These are phyloP conservation scores for Dolomedes plantarius DNA, from an alignment of 2,888 invertebrate species.

Conservation along the genomic window DNA sequence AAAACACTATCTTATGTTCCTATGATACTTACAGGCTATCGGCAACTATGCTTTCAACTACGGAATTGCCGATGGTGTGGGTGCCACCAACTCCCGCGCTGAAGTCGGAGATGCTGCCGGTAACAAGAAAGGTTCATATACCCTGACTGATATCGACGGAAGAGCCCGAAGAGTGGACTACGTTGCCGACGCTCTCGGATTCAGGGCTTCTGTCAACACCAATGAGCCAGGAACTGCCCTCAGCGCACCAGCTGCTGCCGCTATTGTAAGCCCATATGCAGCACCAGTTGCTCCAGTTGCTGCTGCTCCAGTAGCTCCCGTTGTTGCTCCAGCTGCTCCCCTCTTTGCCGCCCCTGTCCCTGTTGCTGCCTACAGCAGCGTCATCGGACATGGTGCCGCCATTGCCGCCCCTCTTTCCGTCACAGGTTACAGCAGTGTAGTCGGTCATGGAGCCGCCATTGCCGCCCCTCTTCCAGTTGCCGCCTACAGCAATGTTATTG, in stretches of 20 bases:
- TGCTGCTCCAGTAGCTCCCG: not conserved
- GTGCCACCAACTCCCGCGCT: no score
- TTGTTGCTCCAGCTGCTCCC: not conserved
- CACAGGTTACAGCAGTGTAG: constrained; percentile 19
- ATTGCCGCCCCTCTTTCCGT: not conserved
- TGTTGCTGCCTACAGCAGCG: constrained; percentile 16
- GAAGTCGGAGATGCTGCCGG: constrained; percentile 14
- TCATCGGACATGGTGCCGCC: no score
- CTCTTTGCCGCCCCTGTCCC: not conserved
- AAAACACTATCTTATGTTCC: no score
- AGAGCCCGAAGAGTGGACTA: constrained; percentile 12
- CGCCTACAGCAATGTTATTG: no score
- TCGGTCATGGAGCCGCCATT: not conserved
- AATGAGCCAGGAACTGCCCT: constrained; percentile 19
- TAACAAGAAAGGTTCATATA: constrained; percentile 22
- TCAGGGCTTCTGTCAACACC: constrained; percentile 21
- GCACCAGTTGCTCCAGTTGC: not conserved
- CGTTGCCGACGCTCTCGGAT: constrained; percentile 16
- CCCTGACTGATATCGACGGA: constrained; percentile 7
- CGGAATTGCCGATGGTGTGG: no score
- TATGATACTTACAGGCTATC: no score
- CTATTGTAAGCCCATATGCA: no score
- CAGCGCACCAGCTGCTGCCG: constrained; percentile 13
- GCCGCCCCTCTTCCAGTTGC: not conserved
- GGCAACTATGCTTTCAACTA: no score